phyloP scores from a whole-genome alignment of 2,113 vertebrate genomes.

The Lathamus discolor region DNA sequence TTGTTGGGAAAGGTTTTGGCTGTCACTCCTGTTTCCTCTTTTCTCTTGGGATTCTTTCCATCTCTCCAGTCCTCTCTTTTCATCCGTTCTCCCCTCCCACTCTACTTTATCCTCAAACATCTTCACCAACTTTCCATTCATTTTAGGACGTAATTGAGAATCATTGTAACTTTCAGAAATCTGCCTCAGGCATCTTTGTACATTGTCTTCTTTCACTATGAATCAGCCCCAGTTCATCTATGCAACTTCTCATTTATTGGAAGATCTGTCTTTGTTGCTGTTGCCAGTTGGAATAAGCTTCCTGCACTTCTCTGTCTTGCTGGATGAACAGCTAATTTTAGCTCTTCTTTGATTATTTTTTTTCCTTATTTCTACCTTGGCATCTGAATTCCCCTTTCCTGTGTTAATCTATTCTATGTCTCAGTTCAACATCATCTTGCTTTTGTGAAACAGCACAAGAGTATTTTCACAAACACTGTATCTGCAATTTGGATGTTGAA shows the following conservation, averaged over 20 bases:
- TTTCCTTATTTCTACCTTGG: neutral
- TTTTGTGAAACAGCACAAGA: neutral
- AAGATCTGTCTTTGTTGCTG: neutral
- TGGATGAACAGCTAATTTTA: neutral
- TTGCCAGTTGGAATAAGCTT: neutral
- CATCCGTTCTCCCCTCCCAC: neutral
- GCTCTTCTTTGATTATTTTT: neutral
- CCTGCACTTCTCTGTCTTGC: neutral
- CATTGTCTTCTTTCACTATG: neutral
- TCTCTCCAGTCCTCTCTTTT: neutral
- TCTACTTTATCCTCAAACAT: neutral
- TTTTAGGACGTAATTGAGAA: neutral
- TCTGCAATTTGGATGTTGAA: neutral
- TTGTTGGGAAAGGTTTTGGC: neutral
- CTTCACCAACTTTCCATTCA: neutral
- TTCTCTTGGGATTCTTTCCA: neutral
- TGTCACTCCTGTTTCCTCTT: neutral
- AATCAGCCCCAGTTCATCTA: neutral
- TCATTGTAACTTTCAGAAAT: neutral
- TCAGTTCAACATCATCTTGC: neutral
- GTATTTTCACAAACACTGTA: neutral
- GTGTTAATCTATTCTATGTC: neutral
- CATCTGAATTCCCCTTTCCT: neutral
- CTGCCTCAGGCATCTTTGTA: neutral
- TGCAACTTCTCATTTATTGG: neutral